Evolutionary conservation across 2,888 invertebrate species (phyloP), one percentile per base, ranked within the genome.

Genomic region (Crocallis elinguaria): DNA sequence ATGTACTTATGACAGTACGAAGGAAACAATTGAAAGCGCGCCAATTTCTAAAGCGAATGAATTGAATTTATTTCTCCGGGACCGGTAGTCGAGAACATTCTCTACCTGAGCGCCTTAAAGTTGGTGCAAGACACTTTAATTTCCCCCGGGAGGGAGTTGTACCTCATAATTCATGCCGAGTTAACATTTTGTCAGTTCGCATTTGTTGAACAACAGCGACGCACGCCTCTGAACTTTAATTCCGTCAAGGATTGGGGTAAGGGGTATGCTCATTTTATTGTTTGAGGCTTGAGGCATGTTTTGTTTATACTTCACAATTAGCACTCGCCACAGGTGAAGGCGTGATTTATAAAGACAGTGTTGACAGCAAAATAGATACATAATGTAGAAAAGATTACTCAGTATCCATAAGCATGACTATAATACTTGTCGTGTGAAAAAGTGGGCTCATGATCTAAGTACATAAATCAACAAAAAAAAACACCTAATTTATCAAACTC

Each of bases 101-200:
- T 73, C 71, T 84, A 88, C 87, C 88, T 89, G 86, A 75, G 75
- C 79, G 75, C 82, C 86, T 87, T 86, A 84, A 88, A 89, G 82
- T 88, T 89, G 81, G 84, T 84, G 78, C 83, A 86, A 90, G 89
- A 86, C 86, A 87, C 85, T 88, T 88, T 91, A 90, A 91, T 91
- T 91, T 91, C 90, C 90, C 88, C 57, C 57, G 86, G 82, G 86
- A 76, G 69, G 73, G 74, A 78, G 79, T 35, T 73, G 79, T 68
- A 77, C 73, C 84, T 87, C 88, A 90, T 91, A 91, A 89, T 88
- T 91, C 89, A 90, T 88, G 84, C 86, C 71, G 75, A 86, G 86
- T 87, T 88, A 86, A 84, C 88, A 83, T 90, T 90, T 88, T 89
- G 90, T 89, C 90, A 88, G 90, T 84, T 86, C 78, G 74, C 78